Percentiles rank a stretch among this genome's conserved stretches.
phyloP scores from a whole-genome alignment of 2,113 vertebrate genomes.

The Dasyurus viverrinus region DNA sequence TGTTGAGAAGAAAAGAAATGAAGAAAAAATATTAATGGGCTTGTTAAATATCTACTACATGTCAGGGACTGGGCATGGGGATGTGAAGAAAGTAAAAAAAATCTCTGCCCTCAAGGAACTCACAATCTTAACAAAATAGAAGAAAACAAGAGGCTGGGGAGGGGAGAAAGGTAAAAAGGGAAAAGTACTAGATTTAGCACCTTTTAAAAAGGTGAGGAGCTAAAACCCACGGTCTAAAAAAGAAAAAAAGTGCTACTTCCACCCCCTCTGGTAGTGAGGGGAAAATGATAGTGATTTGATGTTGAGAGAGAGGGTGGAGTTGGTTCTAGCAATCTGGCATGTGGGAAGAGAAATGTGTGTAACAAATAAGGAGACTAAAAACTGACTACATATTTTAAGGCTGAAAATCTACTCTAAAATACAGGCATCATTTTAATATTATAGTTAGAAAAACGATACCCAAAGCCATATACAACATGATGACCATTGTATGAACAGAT shows the following conservation, averaged over 20 bases:
- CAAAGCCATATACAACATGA: not conserved
- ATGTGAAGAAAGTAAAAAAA: not conserved
- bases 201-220: not conserved
- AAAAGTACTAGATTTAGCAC: not conserved
- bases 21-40: not conserved
- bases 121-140: not conserved
- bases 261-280: not conserved
- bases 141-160: not conserved
- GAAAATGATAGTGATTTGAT: not conserved
- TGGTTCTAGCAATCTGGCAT: not conserved
- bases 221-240: not conserved
- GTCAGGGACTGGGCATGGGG: not conserved
- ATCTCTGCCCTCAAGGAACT: not conserved
- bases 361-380: constrained; percentile 5
- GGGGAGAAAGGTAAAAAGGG: not conserved
- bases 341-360: not conserved
- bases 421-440: not conserved
- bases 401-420: constrained; percentile 4
- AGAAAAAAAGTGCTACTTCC: not conserved
- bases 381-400: not conserved
- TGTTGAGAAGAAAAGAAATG: not conserved
- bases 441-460: constrained; percentile 42
- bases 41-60: not conserved
- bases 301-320: not conserved
- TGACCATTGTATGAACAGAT: constrained; percentile 31